Base-by-base conservation (phyloP, 2,888 invertebrate genomes). In the Boloria selene region DNA sequence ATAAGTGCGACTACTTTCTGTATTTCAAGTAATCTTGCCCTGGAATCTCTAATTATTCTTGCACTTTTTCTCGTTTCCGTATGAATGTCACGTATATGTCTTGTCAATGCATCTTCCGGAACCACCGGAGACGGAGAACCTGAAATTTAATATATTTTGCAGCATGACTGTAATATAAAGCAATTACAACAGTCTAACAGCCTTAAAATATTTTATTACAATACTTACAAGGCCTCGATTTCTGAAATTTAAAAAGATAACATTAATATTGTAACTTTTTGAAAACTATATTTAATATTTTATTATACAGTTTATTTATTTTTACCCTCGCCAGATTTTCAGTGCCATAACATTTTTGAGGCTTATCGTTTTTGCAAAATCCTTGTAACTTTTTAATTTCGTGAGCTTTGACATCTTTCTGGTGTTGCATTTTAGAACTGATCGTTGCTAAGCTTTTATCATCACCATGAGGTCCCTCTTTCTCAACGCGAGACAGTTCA, bases 41-140 rank as follows among this genome's bases (percentile, higher is more conserved):
- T 81, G 0, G 88, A 88, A 68, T 88, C 87, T 26, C 86, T 76
- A 56, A 89, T 85, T 67, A 86, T 81, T 18, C 86, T 77, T 14
- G 84, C 78, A 64, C 88, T 89, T 72, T 87, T 87, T 14, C 87
- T 77, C 0, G 84, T 80, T 2, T 88, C 87, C 14, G 80, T 78
- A 70, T 88, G 85, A 26, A 89, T 85, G 14, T 88, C 87, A 1
- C 85, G 79, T 59, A 90, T 83, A 70, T 87, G 83, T 3, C 81
- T 82, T 31, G 80, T 70, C 38, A 86, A 18, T 0, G 75, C 67
- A 17, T 85, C 83, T 3, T 85, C 84, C 0, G 62, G 5, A 0
- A 84, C 83, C 13, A 66, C 49, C 0, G 70, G 62, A 1, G 70
- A 44, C 0, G 83, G 79, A 6, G 80, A 80, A 69, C 71, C 76